These are phyloP conservation scores for Glyptemys insculpta DNA, from an alignment of 2,797 vertebrate species.

Conservation along the genomic window DNA sequence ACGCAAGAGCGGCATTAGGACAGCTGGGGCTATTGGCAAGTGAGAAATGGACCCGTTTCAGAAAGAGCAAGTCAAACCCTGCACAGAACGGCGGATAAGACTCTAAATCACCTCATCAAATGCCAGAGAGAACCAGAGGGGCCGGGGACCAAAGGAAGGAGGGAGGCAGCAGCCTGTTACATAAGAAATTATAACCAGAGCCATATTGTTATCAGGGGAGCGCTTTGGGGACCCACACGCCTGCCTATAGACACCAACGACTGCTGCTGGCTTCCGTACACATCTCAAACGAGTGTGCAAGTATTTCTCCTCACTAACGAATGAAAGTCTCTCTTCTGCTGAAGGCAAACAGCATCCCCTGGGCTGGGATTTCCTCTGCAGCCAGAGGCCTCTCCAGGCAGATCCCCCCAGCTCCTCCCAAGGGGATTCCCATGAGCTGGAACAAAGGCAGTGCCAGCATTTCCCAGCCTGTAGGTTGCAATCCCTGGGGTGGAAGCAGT, in stretches of 20 bases:
- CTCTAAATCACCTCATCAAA: too few relatives aligned
- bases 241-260: slow-evolving; percentile 16
- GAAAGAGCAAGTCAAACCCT: too few relatives aligned
- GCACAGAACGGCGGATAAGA: too few relatives aligned
- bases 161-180: not conserved
- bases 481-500: too few relatives aligned
- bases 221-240: not conserved
- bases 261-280: slow-evolving; percentile 45
- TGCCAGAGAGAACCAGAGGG: too few relatives aligned
- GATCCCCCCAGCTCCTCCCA: not conserved
- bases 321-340: not conserved
- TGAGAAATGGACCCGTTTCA: too few relatives aligned
- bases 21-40: too few relatives aligned
- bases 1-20: too few relatives aligned
- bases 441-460: too few relatives aligned
- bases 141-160: not conserved
- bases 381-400: not conserved
- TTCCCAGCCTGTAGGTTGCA: too few relatives aligned
- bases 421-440: not conserved
- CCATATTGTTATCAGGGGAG: not conserved
- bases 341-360: slow-evolving; percentile 6
- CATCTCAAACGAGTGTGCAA: not conserved
- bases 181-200: not conserved
- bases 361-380: not conserved
- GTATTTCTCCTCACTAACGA: slow-evolving; percentile 58